A percentile compares a stretch with the other conserved stretches of the same genome.
These are phyloP conservation scores for Drosophila ustulata DNA, from an alignment of 2,888 invertebrate species.

Conservation along the genomic window DNA sequence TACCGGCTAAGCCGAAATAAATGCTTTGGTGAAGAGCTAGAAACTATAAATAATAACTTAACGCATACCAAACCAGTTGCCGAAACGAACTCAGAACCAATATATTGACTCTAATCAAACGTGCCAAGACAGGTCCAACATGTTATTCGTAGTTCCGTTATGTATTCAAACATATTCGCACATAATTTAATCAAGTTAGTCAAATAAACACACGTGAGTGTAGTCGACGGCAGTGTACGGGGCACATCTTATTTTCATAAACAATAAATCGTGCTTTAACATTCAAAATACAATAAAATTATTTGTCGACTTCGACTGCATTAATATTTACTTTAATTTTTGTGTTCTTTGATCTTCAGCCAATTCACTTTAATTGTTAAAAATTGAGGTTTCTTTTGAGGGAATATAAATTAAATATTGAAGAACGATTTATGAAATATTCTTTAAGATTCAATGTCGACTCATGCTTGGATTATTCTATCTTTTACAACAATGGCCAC, in stretches of 20 bases:
- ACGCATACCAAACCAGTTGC: not conserved
- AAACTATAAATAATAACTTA: not conserved
- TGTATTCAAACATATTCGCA: not conserved
- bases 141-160: not conserved
- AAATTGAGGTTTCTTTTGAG: no score
- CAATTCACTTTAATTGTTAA: no score
- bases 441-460: no score
- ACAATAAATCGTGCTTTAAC: no score
- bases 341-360: no score
- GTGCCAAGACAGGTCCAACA: not conserved
- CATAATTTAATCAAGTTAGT: not conserved
- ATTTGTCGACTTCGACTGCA: no score
- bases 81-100: not conserved
- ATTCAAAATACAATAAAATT: no score
- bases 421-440: no score
- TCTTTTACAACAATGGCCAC: not conserved
- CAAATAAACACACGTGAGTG: not conserved
- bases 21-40: not conserved
- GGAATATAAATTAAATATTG: no score
- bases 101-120: conserved; percentile 1
- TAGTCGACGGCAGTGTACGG: not conserved
- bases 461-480: no score
- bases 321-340: no score
- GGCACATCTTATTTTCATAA: not conserved
- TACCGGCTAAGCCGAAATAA: not conserved